Base-by-base conservation (phyloP, 2,113 vertebrate species). In the Carassius gibelio region DNA sequence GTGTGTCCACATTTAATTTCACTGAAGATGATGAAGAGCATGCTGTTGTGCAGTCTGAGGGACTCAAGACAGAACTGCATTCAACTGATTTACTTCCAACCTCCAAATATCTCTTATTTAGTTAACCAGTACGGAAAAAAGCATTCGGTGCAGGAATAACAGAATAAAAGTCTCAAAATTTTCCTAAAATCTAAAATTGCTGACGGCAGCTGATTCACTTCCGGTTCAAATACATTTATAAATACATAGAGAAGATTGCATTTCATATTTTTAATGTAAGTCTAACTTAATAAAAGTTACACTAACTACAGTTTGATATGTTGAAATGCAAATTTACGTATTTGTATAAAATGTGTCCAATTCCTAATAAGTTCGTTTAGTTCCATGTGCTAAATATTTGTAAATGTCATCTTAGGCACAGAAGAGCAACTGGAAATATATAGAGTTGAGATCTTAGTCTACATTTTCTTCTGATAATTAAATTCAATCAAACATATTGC, bases 11-110 rank as follows among this genome's bases (percentile, higher is more conserved):
- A 13, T 36, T 6, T 13, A 34, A 5, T n/a, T 2, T 0, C 19
- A 78, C 2, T 42, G 68, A 21, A 21, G 3, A 42, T 34, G 1
- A 15, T 15, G 59, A 64, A 50, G 17, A 48, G 57, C 30, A 30
- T 81, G 69, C 7, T 66, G 66, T 81, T 69, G 68, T 38, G 19
- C 36, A 38, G n/a, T 75, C 10, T 26, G 48, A 87, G 83, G 85
- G 85, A 48, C 48, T 57, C 52, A 84, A 66, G 72, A 82, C 42
- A 85, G 10, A 76, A 83, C 50, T 52, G 78, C 61, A 36, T 38
- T 81, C 4, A 68, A 68, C 26, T n/a, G 64, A 69, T 81, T 81
- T 81, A 34, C 64, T 14, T 13, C 36, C n/a, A 68, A 52, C 2
- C 79, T 7, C 5, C 15, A 79, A 61, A 79, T 34, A 17, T 57